Evolutionary conservation across 2,888 invertebrate species (phyloP).

Genomic region (Galerucella nymphaeae): DNA sequence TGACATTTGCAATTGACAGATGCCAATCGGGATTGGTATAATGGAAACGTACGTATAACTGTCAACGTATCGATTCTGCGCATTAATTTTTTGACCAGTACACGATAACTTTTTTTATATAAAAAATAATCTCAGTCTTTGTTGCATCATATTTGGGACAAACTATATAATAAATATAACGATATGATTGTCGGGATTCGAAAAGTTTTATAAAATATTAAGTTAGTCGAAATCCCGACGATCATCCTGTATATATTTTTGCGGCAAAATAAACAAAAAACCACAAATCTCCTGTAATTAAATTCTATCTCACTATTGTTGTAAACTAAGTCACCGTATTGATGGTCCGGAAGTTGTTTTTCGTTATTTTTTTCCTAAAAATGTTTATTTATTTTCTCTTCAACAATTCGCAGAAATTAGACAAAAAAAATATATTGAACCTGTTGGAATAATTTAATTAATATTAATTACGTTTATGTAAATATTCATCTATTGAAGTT

Average conservation of each 20-base stretch:
- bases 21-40: no score
- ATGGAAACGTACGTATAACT: no score
- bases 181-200: background rate
- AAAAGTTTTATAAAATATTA: background rate
- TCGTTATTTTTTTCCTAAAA: constrained; percentile 6
- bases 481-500: constrained; percentile 52
- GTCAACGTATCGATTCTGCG: no score
- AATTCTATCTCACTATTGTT: constrained; percentile 24
- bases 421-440: constrained; percentile 27
- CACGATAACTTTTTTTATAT: no score
- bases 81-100: no score
- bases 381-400: constrained; percentile 13
- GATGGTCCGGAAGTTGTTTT: constrained; percentile 28
- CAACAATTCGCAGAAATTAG: constrained; percentile 27
- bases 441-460: constrained; percentile 53
- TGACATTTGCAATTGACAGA: no score
- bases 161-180: constrained; percentile 11
- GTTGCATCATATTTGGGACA: background rate
- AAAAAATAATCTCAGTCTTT: background rate
- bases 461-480: constrained; percentile 49
- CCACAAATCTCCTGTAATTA: constrained; percentile 6
- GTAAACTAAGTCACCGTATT: constrained; percentile 19
- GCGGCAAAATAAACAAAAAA: constrained; percentile 14
- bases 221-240: constrained; percentile 6
- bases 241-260: constrained; percentile 8